phyloP scores from a whole-genome alignment of 2,113 vertebrate species.

The Saguinus imperator region DNA sequence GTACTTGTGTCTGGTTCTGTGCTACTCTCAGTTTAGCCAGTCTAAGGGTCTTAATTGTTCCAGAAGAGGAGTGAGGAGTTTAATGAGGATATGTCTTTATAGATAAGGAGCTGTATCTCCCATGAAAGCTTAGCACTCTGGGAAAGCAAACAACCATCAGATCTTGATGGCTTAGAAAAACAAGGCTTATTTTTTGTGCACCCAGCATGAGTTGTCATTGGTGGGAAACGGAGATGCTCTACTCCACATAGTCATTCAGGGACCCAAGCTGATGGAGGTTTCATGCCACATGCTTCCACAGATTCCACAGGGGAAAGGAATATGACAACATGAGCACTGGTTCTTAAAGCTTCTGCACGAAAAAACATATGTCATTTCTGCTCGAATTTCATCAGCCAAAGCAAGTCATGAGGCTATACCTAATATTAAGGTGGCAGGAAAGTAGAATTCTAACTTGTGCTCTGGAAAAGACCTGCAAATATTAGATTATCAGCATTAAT shows the following conservation, averaged over 20 bases:
- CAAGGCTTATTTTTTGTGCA: neutral
- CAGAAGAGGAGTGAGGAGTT: neutral
- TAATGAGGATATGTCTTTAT: neutral
- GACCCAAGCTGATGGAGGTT: neutral
- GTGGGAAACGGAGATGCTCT: neutral
- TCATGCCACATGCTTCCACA: neutral
- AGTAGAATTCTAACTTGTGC: neutral
- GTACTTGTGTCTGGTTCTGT: neutral
- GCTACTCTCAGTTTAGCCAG: neutral
- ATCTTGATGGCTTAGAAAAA: neutral
- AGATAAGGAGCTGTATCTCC: no score
- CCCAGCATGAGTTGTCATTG: accelerated
- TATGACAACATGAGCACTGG: neutral
- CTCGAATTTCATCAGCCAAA: neutral
- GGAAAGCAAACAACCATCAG: no score
- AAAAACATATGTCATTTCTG: neutral
- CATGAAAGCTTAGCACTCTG: neutral
- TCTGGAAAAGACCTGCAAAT: neutral
- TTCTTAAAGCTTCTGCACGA: neutral
- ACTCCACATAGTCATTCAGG: no score
- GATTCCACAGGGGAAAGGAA: no score
- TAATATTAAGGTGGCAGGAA: neutral
- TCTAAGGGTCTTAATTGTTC: neutral
- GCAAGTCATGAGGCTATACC: neutral
- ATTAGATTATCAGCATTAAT: neutral